Evolutionary conservation across 2,888 invertebrate genomes (phyloP).

Genomic region (Eueremaeus valkanovi): DNA sequence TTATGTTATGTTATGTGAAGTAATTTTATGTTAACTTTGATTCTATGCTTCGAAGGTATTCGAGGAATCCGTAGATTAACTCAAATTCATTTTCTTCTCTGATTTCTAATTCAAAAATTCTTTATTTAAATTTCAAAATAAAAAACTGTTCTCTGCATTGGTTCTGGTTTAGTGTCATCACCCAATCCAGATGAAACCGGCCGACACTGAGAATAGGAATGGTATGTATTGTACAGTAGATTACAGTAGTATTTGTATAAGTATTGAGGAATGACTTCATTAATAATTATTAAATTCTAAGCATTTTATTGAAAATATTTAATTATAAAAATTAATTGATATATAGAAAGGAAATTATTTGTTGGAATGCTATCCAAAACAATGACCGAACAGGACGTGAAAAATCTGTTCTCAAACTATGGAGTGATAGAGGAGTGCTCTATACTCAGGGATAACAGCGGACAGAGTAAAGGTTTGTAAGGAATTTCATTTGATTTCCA

Average conservation of each 20-base stretch:
- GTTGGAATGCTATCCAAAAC: slow-evolving; percentile 98
- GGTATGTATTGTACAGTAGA: slow-evolving; percentile 64
- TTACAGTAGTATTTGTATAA: too few relatives aligned
- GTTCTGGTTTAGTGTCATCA: slow-evolving; percentile 62
- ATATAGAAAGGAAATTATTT: slow-evolving; percentile 94
- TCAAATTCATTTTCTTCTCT: too few relatives aligned
- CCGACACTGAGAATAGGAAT: slow-evolving; percentile 97
- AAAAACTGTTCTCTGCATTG: background rate
- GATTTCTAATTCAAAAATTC: too few relatives aligned
- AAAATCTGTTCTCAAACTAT: slow-evolving; percentile 82
- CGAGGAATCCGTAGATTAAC: too few relatives aligned
- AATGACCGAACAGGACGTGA: slow-evolving; percentile 86
- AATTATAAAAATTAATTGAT: too few relatives aligned
- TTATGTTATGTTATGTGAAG: too few relatives aligned
- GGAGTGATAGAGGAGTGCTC: slow-evolving; percentile 98
- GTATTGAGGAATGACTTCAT: too few relatives aligned
- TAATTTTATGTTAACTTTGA: too few relatives aligned
- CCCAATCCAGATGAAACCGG: slow-evolving; percentile 99
- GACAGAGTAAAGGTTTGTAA: slow-evolving; percentile 75
- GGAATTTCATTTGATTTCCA: background rate
- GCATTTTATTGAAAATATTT: too few relatives aligned
- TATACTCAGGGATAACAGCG: slow-evolving; percentile 87
- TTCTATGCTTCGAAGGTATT: too few relatives aligned
- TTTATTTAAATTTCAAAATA: background rate
- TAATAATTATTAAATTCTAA: too few relatives aligned